Conservation (phyloP, 2,888 invertebrate genomes). For the Eumacrocentrus americanus region DNA sequence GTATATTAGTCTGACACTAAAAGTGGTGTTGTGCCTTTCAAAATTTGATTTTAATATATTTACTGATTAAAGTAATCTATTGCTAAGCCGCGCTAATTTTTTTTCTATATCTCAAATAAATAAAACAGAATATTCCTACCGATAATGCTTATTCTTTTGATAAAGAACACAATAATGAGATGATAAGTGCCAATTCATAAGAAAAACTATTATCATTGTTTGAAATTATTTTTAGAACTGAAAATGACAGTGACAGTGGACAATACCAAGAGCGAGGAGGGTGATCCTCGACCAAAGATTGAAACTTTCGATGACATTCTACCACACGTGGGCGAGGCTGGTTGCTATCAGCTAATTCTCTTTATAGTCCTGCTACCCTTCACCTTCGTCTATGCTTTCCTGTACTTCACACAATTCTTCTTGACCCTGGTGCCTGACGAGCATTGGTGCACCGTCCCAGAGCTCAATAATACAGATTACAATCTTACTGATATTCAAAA, state of each 20-base stretch:
- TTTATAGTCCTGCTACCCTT: constrained; percentile 57
- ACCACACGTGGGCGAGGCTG: constrained; percentile 57
- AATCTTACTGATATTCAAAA: constrained; percentile 54
- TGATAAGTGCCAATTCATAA: no score
- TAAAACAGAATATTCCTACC: no score
- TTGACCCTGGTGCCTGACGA: constrained; percentile 56
- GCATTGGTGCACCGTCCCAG: constrained; percentile 57
- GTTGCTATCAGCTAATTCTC: constrained; percentile 56
- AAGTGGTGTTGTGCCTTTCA: no score
- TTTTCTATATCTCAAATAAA: no score
- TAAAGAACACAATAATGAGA: no score
- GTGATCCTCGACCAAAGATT: constrained; percentile 45
- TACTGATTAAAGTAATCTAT: no score
- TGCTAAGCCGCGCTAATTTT: no score
- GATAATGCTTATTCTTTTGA: no score
- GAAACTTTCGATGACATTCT: constrained; percentile 58
- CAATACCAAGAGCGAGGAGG: constrained; percentile 48
- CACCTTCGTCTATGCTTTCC: constrained; percentile 58
- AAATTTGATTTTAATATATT: no score
- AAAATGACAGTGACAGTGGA: constrained; percentile 52
- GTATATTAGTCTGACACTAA: no score
- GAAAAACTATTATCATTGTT: no score
- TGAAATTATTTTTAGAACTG: constrained; percentile 17
- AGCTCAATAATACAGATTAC: constrained; percentile 42
- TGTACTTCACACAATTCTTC: constrained; percentile 60